Evolutionary conservation across 2,797 vertebrate genomes (phyloP).

Genomic region (Bufotes viridis): DNA sequence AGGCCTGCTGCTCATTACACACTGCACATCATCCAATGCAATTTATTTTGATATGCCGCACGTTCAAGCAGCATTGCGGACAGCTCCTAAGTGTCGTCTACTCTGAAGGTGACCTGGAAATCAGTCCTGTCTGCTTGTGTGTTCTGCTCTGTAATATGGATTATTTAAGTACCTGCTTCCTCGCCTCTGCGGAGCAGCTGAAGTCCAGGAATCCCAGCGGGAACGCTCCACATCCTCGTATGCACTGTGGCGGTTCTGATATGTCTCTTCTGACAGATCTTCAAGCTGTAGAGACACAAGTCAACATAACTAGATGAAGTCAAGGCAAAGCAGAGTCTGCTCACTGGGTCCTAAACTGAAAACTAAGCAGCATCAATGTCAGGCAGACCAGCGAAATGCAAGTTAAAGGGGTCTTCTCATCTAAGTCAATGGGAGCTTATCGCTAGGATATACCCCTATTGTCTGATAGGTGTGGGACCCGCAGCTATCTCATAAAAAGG

Average conservation of each 20-base stretch:
- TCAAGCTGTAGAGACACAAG: constrained; percentile 66
- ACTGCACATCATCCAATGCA: too few species aligned
- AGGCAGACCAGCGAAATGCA: too few species aligned
- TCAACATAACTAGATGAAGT: not conserved
- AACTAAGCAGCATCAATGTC: too few species aligned
- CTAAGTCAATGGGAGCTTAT: too few species aligned
- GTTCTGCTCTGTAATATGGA: not conserved
- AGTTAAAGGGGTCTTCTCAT: too few species aligned
- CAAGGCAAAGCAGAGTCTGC: not conserved
- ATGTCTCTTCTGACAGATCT: constrained; percentile 69
- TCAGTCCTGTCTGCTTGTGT: not conserved
- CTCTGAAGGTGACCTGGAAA: not conserved
- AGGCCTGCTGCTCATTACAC: too few species aligned
- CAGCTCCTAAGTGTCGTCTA: too few species aligned
- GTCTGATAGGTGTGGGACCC: too few species aligned
- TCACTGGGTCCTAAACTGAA: not conserved
- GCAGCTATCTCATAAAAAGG: too few species aligned
- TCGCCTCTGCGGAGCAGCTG: constrained; percentile 62
- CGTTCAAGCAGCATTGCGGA: too few species aligned
- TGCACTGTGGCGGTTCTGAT: constrained; percentile 67
- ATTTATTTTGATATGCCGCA: too few species aligned
- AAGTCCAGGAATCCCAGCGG: constrained; percentile 71
- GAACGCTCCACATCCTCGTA: constrained; percentile 69
- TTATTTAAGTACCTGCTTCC: constrained; percentile 69
- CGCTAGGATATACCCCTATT: too few species aligned